Evolutionary conservation across 1,140 invertebrate species (phyloP), one percentile per base, ranked within the genome.

Genomic region (Ditylenchus dipsaci): DNA sequence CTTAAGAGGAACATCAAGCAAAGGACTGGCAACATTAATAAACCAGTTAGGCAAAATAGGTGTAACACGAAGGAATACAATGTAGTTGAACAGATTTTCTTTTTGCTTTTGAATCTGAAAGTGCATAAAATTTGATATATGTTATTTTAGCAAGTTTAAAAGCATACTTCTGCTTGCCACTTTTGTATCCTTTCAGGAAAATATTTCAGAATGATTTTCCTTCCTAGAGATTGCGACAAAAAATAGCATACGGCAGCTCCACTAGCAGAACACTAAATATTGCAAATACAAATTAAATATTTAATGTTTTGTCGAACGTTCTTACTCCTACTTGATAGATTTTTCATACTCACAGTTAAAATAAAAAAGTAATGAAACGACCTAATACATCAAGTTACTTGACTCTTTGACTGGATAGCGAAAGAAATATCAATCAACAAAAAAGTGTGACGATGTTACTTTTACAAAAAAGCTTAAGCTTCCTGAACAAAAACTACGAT

Each of bases 21-120:
- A 90, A 30, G 96, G 96, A 70, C 95, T 91, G 1, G 91, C 89
- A 74, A 99, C 88, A 86, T 99, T 99, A 75, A 99, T 99, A 84
- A 98, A 97, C 96, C 96, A 99, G 85, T 99, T 99, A 5, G 96
- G 96, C 65, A 99, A 85, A 76, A 99, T 90, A 61, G 96, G 96
- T 17, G 96, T 98, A 68, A 98, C 91, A 73, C 96, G 88, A 49
- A 98, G 86, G 84, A 98, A 98, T 78, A 99, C 88, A 73, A 99
- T 94, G 82, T 98, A 98, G 85, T 93, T 94, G 15, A 97, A 87
- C 65, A 98, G 85, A 84, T 96, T 89, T 68, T 91, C 88, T 73
- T 88, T 87, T 79, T 98, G 93, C 76, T 90, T 91, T 38, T 89
- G 85, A 0, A 91, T 88, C 88, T 89, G 75, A 47, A 82, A 79